A percentile compares a stretch with the other conserved stretches of the same genome.
Conservation (phyloP, 2,113 vertebrate species). For the Trematocara unimaculatum region DNA sequence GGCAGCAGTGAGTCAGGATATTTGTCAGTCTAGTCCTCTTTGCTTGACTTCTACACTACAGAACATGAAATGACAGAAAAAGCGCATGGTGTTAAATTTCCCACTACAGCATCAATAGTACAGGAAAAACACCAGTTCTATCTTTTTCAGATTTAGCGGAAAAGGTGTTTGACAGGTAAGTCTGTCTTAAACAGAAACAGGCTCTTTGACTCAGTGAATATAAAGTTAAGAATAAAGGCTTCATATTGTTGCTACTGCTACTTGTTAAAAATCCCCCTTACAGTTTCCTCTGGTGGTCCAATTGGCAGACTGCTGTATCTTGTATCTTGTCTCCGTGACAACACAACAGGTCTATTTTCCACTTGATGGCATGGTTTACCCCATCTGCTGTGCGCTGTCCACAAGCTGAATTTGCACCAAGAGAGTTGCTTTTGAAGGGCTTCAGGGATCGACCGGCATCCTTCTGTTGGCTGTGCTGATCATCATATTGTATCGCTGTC, state of each 20-base stretch:
- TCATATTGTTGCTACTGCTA: background rate
- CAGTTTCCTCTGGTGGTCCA: constrained; percentile 40
- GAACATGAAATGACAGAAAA: background rate
- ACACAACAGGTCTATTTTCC: constrained; percentile 75
- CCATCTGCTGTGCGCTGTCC: constrained; percentile 68
- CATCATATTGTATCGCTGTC: constrained; percentile 3
- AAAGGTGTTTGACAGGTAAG: background rate
- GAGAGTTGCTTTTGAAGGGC: constrained; percentile 53
- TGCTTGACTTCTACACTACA: background rate
- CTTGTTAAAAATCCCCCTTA: background rate
- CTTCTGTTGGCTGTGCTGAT: constrained; percentile 43
- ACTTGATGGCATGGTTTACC: constrained; percentile 70
- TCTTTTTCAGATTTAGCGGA: background rate
- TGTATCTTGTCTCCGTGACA: constrained; percentile 61
- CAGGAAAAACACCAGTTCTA: background rate
- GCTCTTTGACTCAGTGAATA: background rate
- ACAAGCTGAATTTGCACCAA: constrained; percentile 55
- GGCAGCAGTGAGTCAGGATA: constrained; percentile 55
- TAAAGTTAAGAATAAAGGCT: background rate
- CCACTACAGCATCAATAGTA: background rate
- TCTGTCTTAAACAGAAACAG: background rate
- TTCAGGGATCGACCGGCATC: constrained; percentile 54
- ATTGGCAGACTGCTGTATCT: constrained; percentile 21
- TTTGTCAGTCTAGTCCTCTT: background rate
- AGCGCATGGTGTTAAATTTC: background rate